Evolutionary conservation across 1,140 invertebrate genomes (phyloP).

Genomic region (Samia ricini): DNA sequence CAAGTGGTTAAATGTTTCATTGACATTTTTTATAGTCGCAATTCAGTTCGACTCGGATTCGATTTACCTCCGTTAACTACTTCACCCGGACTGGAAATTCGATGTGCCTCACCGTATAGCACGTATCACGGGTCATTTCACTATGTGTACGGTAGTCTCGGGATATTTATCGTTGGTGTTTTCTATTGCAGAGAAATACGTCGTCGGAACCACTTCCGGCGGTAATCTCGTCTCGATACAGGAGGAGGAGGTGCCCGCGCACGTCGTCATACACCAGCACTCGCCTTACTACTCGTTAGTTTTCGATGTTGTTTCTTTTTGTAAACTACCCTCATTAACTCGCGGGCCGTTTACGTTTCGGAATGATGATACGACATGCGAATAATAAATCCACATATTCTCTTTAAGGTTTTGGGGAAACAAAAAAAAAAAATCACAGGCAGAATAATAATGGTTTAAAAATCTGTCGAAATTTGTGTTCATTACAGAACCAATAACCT

Average conservation of each 20-base stretch:
- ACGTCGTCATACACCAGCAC: conserved; percentile 65
- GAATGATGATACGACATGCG: neutral
- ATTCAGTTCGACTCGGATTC: too few species aligned
- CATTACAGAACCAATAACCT: too few species aligned
- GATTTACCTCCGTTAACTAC: too few species aligned
- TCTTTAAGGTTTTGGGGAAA: neutral
- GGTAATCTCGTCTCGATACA: conserved; percentile 68
- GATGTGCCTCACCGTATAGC: too few species aligned
- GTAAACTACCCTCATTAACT: neutral
- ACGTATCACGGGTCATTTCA: too few species aligned
- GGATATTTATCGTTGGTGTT: too few species aligned
- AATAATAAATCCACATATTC: neutral
- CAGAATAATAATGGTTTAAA: neutral
- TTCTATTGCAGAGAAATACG: conserved; percentile 68
- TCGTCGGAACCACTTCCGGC: conserved; percentile 65
- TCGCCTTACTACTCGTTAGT: conserved; percentile 67
- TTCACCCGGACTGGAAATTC: too few species aligned
- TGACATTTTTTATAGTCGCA: too few species aligned
- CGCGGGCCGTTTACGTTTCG: too few species aligned
- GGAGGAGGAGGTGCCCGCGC: conserved; percentile 64
- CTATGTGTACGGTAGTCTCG: too few species aligned
- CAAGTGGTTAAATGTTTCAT: too few species aligned
- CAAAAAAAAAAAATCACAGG: neutral
- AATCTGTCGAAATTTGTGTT: neutral
- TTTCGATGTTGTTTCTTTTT: conserved; percentile 9